Percentiles rank a stretch among this genome's conserved stretches.
phyloP scores from a whole-genome alignment of 2,113 vertebrate genomes.

The Silurus meridionalis region DNA sequence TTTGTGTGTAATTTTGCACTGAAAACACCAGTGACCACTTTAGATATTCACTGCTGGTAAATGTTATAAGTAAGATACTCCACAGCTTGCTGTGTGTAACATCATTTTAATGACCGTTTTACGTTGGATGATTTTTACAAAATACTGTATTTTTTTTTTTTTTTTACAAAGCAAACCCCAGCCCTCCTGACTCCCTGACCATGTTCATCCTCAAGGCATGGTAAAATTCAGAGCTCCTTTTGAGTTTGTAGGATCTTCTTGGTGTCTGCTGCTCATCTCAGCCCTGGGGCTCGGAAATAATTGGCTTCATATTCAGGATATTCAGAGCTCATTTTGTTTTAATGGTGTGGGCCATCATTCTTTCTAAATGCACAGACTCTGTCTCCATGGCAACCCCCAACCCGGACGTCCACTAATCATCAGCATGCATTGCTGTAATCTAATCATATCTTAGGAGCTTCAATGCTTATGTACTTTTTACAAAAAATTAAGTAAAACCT shows the following conservation, averaged over 20 bases:
- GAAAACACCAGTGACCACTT: too few species aligned
- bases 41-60: too few species aligned
- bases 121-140: too few species aligned
- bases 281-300: slow-evolving; percentile 33
- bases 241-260: background rate
- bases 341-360: slow-evolving; percentile 9
- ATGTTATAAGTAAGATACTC: too few species aligned
- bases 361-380: background rate
- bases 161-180: background rate
- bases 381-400: background rate
- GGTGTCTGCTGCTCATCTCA: background rate
- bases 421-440: background rate
- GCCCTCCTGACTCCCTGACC: background rate
- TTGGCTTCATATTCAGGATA: slow-evolving; percentile 11
- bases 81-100: too few species aligned
- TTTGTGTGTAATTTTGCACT: too few species aligned
- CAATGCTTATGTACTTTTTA: background rate
- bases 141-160: too few species aligned
- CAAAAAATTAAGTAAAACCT: background rate
- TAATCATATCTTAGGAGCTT: background rate
- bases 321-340: slow-evolving; percentile 26
- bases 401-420: slow-evolving; percentile 18
- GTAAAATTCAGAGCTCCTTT: background rate
- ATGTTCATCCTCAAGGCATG: too few species aligned
- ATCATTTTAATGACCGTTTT: too few species aligned